Base-by-base conservation (phyloP, 1,140 invertebrate genomes). In the Drosophila kanapiae region DNA sequence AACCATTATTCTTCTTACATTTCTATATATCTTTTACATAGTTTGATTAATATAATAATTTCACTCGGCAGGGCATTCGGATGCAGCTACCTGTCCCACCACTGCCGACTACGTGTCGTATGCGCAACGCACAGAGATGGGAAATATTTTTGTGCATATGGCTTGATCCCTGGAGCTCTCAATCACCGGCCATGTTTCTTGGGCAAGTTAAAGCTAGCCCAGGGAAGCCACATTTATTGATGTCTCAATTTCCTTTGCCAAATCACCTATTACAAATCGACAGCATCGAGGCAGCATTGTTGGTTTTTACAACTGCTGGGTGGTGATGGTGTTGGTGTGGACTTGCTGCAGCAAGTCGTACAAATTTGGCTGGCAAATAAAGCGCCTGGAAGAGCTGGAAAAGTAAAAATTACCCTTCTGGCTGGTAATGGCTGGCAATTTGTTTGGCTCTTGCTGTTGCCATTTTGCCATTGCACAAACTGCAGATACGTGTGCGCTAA, bases 261-360 rank as follows among this genome's bases (percentile, higher is more conserved):
- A 91, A 91, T 91, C 88, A 91, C 88, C 83, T 84, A 86, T 91
- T 91, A 91, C 83, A 76, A 91, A 91, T 88, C 88, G 88, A 87
- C 75, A 86, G 79, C 53, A 38, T 54, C 51, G 51, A 3, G 23
- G 49, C 61, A 81, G 68, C 78, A 82, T 85, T 90, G 85, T 90
- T 88, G 85, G 81, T 81, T 88, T 78, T 88, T 81, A 75, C 84
- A 81, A 82, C 75, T 90, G 53, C 42, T 18, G 18, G 69, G 29
- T 40, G 42, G 14, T n/a, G n/a, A n/a, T n/a, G n/a, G n/a, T n/a
- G n/a, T n/a, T 71, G 69, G 60, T 69, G 33, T 37, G 53, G 31
- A n/a, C n/a, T n/a, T 72, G 68, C 58, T 68, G 61, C 51, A 79
- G 81, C 85, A 90, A 85, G 90, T 90, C 82, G 86, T 82, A 85